phyloP scores from a whole-genome alignment of 2,888 invertebrate species.

The Cybosia mesomella region DNA sequence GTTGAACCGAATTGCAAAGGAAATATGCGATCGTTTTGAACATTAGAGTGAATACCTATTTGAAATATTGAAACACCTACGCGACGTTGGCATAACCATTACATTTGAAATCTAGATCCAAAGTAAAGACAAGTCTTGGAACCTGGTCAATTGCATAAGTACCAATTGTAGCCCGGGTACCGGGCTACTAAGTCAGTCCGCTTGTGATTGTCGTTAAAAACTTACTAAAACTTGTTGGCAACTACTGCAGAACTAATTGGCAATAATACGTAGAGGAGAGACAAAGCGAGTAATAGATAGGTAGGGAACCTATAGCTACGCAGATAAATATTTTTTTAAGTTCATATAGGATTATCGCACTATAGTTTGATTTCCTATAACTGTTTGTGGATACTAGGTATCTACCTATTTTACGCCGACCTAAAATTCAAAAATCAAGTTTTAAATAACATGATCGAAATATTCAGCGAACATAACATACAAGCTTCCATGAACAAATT shows the following conservation, averaged over 20 bases:
- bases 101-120: slow-evolving; percentile 33
- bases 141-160: slow-evolving; percentile 78
- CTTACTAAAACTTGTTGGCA: slow-evolving; percentile 68
- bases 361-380: not conserved
- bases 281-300: slow-evolving; percentile 25
- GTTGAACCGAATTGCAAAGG: not conserved
- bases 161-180: slow-evolving; percentile 63
- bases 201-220: slow-evolving; percentile 67
- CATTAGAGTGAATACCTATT: not conserved
- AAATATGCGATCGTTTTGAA: not conserved
- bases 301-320: not conserved
- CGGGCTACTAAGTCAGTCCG: slow-evolving; percentile 66
- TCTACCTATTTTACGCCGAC: not conserved
- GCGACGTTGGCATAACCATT: slow-evolving; percentile 7
- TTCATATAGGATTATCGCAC: not conserved
- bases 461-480: not conserved
- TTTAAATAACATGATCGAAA: not conserved
- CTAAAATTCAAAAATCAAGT: too few relatives aligned
- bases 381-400: too few relatives aligned
- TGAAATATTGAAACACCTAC: not conserved
- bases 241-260: slow-evolving; percentile 68
- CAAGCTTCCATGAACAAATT: not conserved
- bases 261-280: slow-evolving; percentile 61
- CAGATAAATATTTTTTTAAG: not conserved
- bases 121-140: slow-evolving; percentile 57